Conservation (phyloP, 2,888 invertebrate genomes). For the Pandemis corylana region DNA sequence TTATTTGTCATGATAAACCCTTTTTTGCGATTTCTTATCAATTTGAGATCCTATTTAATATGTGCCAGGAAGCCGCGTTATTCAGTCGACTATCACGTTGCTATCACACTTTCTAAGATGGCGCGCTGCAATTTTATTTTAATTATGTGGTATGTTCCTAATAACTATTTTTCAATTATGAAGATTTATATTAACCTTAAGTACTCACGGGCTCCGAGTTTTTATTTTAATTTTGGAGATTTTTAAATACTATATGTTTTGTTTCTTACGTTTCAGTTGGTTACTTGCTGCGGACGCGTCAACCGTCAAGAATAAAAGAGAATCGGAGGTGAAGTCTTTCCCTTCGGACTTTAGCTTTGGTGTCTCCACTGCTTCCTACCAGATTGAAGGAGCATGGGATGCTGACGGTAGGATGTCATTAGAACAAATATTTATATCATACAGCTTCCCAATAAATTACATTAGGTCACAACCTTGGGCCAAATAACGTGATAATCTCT, state of each 20-base stretch:
- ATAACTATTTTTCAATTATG: not conserved
- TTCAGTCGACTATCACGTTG: not conserved
- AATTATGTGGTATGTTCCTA: not conserved
- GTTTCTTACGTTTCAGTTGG: not conserved
- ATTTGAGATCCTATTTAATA: constrained; percentile 10
- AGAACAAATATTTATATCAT: not conserved
- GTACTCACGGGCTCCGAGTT: not conserved
- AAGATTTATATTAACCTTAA: not conserved
- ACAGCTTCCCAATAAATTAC: not conserved
- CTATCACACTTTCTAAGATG: not conserved
- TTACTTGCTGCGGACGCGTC: constrained; percentile 2
- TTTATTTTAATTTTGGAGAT: no score
- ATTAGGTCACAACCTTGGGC: no score
- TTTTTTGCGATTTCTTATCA: not conserved
- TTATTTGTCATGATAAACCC: not conserved
- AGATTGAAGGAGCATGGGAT: constrained; percentile 42
- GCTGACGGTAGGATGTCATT: constrained; percentile 28
- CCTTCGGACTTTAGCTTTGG: constrained; percentile 39
- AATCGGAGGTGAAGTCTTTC: constrained; percentile 8
- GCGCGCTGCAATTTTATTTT: not conserved
- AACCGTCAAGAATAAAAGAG: constrained; percentile 11
- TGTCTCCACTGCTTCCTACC: constrained; percentile 35
- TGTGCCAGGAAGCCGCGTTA: not conserved
- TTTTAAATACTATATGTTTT: no score
- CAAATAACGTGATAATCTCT: no score